Base-by-base conservation (phyloP, 2,797 vertebrate genomes). In the Tragelaphus oryx region DNA sequence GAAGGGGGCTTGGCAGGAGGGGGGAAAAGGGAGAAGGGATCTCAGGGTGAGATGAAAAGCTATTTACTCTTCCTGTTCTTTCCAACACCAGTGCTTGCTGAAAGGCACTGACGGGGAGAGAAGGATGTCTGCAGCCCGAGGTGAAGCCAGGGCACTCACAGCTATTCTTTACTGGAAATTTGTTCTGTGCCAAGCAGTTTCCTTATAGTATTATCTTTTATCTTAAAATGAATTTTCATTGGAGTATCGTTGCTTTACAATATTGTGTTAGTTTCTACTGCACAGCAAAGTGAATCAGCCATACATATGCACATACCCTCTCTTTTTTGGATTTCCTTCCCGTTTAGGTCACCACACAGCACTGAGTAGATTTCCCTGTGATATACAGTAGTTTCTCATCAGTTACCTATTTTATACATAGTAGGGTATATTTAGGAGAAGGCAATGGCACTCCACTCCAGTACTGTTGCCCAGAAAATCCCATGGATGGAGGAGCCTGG, bases 61-160 rank as follows among this genome's bases (percentile, higher is more conserved):
- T 57, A 0, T 12, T 22, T 71, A 0, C 11, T 18, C 18, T 1
- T 2, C 8, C 12, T 12, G 16, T 44, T 52, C 7, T 54, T 52
- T 18, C 30, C 41, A 78, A 8, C 7, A 6, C 0, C 5, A 22
- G 8, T 44, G 28, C 24, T 16, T 89, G 54, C 50, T 74, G 44
- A 79, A 50, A 82, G 10, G 46, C 30, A 20, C 1, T 0, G 1
- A 1, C 0, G 1, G 28, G 44, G 28, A 33, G 46, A 76, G 33
- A 16, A 37, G 28, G 48, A 14, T 41, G 5, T n/a, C n/a, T 37
- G 24, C 9, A 48, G 68, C 13, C 22, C 12, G 8, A 4, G 44
- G 37, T 11, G 46, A 55, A 57, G 81, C 30, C n/a, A 68, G 6
- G 14, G 54, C 52, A 20, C 26, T 50, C 26, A 0, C 24, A 13